Evolutionary conservation across 1,140 invertebrate genomes (phyloP), one percentile per base, ranked within the genome.

Genomic region (Musca domestica): DNA sequence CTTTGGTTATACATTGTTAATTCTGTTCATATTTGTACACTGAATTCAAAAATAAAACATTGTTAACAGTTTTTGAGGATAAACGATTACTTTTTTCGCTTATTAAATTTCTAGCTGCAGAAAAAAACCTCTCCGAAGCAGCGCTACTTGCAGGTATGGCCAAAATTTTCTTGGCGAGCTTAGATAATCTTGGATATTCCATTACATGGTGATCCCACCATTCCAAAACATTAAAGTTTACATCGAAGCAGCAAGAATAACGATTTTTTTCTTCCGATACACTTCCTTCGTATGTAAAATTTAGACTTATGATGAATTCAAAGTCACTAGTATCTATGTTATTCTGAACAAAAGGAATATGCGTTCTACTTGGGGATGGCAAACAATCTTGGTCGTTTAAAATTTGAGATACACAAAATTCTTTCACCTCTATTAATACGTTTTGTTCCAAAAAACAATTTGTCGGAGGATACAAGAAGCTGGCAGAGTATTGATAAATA

Each of bases 91-190:
- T 34, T 47, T 70, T 67, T 64, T 70, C 69, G 12, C 58, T 67
- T 1, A 68, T 68, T n/a, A 71, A 63, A 30, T 71, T 68, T 14
- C 64, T 67, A 22, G 70, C 67, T 20, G 67, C 25, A 19, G 67
- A 70, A 58, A 70, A 71, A 23, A 41, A 22, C 2, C 58, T 15
- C n/a, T 68, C 64, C 1, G 66, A 67, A 3, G 56, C 58, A 12
- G 71, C 69, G 61, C 61, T 72, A 23, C n/a, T n/a, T n/a, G n/a
- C n/a, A n/a, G n/a, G n/a, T n/a, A n/a, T n/a, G n/a, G n/a, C n/a
- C n/a, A n/a, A n/a, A n/a, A n/a, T n/a, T n/a, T n/a, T n/a, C n/a
- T n/a, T n/a, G n/a, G n/a, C n/a, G n/a, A n/a, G n/a, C n/a, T n/a
- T n/a, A n/a, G n/a, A n/a, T n/a, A n/a, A n/a, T n/a, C n/a, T n/a